Evolutionary conservation across 2,113 vertebrate genomes (phyloP).

Genomic region (Dasypus novemcinctus): DNA sequence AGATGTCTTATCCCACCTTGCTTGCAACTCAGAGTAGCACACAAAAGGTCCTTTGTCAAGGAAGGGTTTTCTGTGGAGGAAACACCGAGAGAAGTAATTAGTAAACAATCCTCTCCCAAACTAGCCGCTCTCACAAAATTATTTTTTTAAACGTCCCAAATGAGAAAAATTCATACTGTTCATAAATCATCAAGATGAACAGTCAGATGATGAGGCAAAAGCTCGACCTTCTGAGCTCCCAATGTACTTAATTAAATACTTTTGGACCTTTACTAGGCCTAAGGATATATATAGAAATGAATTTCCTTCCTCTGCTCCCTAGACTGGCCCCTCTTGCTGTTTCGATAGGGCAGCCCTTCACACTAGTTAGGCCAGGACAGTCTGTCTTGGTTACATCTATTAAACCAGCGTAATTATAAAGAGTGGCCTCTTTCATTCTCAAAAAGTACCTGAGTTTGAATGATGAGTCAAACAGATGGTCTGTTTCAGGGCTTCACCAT

Average conservation of each 20-base stretch:
- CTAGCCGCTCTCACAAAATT: fast-evolving
- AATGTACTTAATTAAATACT: not conserved
- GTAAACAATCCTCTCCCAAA: fast-evolving
- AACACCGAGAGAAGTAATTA: not conserved
- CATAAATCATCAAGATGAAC: not conserved
- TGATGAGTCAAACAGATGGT: too few species aligned
- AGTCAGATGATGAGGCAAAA: not conserved
- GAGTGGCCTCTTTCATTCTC: not conserved
- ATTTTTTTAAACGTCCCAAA: not conserved
- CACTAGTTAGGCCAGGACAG: not conserved
- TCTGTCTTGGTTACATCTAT: not conserved
- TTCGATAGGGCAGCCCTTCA: fast-evolving
- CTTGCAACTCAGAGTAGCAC: constrained; percentile 62
- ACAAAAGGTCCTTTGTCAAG: constrained; percentile 59
- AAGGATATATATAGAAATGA: not conserved
- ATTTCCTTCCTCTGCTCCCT: too few species aligned
- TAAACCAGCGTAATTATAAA: fast-evolving
- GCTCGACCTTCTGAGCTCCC: not conserved
- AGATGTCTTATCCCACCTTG: not conserved
- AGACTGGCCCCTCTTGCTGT: fast-evolving
- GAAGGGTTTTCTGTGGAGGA: constrained; percentile 71
- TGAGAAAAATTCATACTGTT: not conserved
- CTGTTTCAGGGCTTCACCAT: fast-evolving
- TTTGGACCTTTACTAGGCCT: not conserved
- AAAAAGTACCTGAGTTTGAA: not conserved